Conservation (phyloP, 2,888 invertebrate species). For the Epinotia ramella region DNA sequence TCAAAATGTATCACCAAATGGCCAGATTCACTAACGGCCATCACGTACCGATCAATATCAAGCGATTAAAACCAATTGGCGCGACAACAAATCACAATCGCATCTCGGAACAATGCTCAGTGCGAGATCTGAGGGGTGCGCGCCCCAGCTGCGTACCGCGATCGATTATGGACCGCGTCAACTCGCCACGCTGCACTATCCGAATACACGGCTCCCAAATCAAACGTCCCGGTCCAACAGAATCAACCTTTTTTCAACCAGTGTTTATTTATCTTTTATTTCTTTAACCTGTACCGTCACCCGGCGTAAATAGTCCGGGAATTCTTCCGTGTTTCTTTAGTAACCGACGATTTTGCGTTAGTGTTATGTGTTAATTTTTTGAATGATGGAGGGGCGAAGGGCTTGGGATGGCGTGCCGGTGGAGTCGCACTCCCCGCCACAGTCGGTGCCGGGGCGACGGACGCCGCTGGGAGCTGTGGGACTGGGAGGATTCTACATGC, state of each 20-base stretch:
- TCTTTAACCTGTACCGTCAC: conserved; percentile 24
- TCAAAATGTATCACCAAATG: not conserved
- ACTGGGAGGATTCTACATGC: conserved; percentile 95
- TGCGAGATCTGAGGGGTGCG: conserved; percentile 82
- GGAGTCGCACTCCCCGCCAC: conserved; percentile 83
- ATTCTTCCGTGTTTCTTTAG: not conserved
- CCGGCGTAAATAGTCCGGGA: not conserved
- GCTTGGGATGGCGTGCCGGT: conserved; percentile 80
- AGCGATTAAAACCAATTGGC: conserved; percentile 58
- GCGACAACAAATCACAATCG: conserved; percentile 75
- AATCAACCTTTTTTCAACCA: conserved; percentile 49
- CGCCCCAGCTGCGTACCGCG: conserved; percentile 82
- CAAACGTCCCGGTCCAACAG: conserved; percentile 58
- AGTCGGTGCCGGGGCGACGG: conserved; percentile 88
- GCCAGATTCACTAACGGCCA: conserved; percentile 24
- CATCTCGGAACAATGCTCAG: conserved; percentile 75
- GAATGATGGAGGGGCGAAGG: conserved; percentile 79
- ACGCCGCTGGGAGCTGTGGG: conserved; percentile 94
- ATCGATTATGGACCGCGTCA: conserved; percentile 80
- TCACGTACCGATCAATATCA: conserved; percentile 42
- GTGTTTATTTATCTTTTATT: conserved; percentile 48
- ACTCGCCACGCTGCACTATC: conserved; percentile 70
- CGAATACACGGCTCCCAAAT: conserved; percentile 68
- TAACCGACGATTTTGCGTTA: conserved; percentile 49
- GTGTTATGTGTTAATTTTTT: conserved; percentile 69